Percentiles rank a stretch among this genome's conserved stretches.
Conservation (phyloP, 1,140 invertebrate genomes). For the Drosophila takahashii region DNA sequence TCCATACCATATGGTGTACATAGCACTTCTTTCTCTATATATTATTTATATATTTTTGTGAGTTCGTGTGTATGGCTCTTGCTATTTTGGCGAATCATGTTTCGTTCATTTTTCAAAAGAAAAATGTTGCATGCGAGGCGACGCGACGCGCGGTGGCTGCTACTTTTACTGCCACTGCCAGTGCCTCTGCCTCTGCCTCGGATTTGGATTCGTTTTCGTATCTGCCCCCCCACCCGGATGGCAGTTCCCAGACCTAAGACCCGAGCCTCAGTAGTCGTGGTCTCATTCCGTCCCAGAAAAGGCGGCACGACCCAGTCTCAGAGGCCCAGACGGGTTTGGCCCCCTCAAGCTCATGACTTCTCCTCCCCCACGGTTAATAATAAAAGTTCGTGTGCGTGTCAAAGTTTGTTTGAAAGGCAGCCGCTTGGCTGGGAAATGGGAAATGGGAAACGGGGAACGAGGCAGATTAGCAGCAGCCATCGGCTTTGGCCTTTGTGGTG, state of each 20-base stretch:
- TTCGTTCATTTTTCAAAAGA: constrained; percentile 84
- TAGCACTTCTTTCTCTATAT: constrained; percentile 40
- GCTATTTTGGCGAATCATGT: constrained; percentile 80
- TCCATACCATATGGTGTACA: constrained; percentile 23
- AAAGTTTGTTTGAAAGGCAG: constrained; percentile 82
- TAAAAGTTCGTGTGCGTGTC: constrained; percentile 83
- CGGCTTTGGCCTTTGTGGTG: constrained; percentile 29
- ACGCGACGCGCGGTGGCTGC: constrained; percentile 60
- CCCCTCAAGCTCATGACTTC: constrained; percentile 21
- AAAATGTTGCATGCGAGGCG: constrained; percentile 80
- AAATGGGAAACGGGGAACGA: constrained; percentile 63
- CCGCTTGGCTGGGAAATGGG: constrained; percentile 53
- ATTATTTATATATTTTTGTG: constrained; percentile 30
- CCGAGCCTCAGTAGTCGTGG: constrained; percentile 18
- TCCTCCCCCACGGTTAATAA: constrained; percentile 54
- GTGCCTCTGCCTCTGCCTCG: constrained; percentile 53
- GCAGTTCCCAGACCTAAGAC: background rate
- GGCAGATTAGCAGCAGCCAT: constrained; percentile 72
- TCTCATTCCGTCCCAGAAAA: constrained; percentile 33
- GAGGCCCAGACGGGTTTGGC: constrained; percentile 25
- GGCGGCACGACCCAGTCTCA: constrained; percentile 44
- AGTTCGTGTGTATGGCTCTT: constrained; percentile 26
- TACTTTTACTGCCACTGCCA: constrained; percentile 68
- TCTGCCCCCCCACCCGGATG: constrained; percentile 26
- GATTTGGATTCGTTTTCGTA: constrained; percentile 19